A percentile compares a stretch with the other conserved stretches of the same genome.
Evolutionary conservation across 64 coral and sea anemone genomes (phyloP).

Genomic region (Montipora cactus): DNA sequence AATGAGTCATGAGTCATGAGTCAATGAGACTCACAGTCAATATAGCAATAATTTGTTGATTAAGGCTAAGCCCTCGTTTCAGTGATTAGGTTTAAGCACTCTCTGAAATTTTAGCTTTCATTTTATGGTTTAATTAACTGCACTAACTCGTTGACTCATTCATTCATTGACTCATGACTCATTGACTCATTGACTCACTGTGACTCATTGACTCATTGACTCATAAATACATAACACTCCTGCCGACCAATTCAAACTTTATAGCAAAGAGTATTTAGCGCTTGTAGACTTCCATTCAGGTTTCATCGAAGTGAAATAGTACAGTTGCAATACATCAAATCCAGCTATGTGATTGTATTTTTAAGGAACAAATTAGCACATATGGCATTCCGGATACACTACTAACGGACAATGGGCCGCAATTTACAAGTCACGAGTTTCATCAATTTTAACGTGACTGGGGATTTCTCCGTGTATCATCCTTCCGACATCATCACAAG

Average conservation of each 20-base stretch:
- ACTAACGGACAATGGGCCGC: neutral
- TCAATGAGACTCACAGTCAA: too few relatives aligned
- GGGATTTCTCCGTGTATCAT: constrained; percentile 20
- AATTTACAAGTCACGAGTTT: constrained; percentile 38
- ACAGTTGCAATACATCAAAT: neutral
- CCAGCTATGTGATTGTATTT: neutral
- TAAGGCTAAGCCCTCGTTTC: too few relatives aligned
- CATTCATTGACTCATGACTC: too few relatives aligned
- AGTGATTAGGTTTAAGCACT: too few relatives aligned
- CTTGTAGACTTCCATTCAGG: constrained; percentile 48
- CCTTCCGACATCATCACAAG: neutral
- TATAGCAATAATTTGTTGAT: too few relatives aligned
- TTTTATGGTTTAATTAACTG: too few relatives aligned
- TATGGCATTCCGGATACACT: neutral
- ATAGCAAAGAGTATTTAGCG: constrained; percentile 1
- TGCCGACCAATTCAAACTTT: constrained; percentile 3
- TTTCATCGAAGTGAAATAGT: constrained; percentile 53
- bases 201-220: too few relatives aligned
- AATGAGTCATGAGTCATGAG: too few relatives aligned
- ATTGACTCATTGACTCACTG: too few relatives aligned
- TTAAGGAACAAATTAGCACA: constrained; percentile 41
- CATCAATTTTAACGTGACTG: neutral
- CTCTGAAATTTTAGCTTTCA: too few relatives aligned
- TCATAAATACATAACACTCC: too few relatives aligned
- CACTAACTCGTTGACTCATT: too few relatives aligned